phyloP scores from a whole-genome alignment of 2,888 invertebrate species.

The Orchesella flavescens region DNA sequence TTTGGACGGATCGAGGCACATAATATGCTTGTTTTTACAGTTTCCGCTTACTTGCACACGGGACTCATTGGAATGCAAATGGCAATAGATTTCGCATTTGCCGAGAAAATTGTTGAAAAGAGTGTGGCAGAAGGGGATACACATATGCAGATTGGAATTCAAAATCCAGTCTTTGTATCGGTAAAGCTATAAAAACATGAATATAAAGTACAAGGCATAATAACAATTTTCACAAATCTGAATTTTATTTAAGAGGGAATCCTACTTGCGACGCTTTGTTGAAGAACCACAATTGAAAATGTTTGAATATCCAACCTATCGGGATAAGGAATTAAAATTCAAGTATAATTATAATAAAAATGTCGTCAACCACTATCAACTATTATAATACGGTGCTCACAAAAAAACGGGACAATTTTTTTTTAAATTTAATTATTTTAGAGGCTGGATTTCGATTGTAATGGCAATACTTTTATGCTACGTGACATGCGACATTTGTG shows the following conservation, averaged over 20 bases:
- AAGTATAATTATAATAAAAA: background rate
- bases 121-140: background rate
- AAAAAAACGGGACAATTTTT: too few species aligned
- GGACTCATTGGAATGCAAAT: slow-evolving; percentile 58
- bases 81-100: slow-evolving; percentile 56
- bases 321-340: background rate
- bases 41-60: slow-evolving; percentile 45
- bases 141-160: slow-evolving; percentile 26
- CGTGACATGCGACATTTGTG: slow-evolving; percentile 25
- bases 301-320: slow-evolving; percentile 49
- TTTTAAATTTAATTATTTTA: too few species aligned
- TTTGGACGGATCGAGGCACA: background rate
- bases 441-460: slow-evolving; percentile 35
- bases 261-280: slow-evolving; percentile 3
- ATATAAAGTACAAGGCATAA: background rate
- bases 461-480: slow-evolving; percentile 43
- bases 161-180: background rate
- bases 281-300: slow-evolving; percentile 22
- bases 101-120: slow-evolving; percentile 35
- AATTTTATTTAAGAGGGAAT: slow-evolving; percentile 11
- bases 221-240: background rate
- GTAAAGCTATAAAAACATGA: slow-evolving; percentile 4
- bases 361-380: background rate
- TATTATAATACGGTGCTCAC: too few species aligned
- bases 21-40: background rate